These are phyloP conservation scores for Exocentrus adspersus DNA, from an alignment of 2,888 invertebrate species.

Conservation along the genomic window DNA sequence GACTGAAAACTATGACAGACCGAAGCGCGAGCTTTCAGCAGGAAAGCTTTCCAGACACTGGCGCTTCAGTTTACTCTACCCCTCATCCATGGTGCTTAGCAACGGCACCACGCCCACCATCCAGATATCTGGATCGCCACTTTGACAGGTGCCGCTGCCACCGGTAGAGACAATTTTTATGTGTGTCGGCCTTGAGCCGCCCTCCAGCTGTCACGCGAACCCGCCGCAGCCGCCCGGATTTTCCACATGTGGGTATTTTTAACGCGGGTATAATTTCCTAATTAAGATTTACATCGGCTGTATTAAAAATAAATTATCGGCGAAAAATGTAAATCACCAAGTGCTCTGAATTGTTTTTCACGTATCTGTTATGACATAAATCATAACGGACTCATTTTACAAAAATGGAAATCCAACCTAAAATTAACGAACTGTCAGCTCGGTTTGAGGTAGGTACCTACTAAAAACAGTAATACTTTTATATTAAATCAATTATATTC, in stretches of 20 bases:
- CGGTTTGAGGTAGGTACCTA: too few relatives aligned
- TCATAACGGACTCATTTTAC: too few relatives aligned
- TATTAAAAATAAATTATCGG: background rate
- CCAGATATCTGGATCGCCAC: constrained; percentile 46
- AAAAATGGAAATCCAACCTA: too few relatives aligned
- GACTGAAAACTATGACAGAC: constrained; percentile 19
- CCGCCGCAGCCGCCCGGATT: background rate
- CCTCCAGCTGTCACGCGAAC: background rate
- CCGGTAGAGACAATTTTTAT: background rate
- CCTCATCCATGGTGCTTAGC: constrained; percentile 60
- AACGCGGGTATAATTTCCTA: background rate
- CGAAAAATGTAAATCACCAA: too few relatives aligned
- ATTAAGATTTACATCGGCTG: background rate
- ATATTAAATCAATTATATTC: too few relatives aligned
- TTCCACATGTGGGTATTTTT: background rate
- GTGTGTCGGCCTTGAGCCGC: background rate
- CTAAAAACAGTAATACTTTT: too few relatives aligned
- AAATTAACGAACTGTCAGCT: too few relatives aligned
- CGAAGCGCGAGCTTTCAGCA: constrained; percentile 33
- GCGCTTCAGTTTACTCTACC: constrained; percentile 55
- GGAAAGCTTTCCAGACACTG: constrained; percentile 55
- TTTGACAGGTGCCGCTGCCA: constrained; percentile 44
- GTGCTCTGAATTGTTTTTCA: too few relatives aligned
- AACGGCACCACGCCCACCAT: constrained; percentile 58
- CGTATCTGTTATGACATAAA: too few relatives aligned